Evolutionary conservation across 2,113 vertebrate species (phyloP), one percentile per base, ranked within the genome.

Genomic region (Myrmecophaga tridactyla): DNA sequence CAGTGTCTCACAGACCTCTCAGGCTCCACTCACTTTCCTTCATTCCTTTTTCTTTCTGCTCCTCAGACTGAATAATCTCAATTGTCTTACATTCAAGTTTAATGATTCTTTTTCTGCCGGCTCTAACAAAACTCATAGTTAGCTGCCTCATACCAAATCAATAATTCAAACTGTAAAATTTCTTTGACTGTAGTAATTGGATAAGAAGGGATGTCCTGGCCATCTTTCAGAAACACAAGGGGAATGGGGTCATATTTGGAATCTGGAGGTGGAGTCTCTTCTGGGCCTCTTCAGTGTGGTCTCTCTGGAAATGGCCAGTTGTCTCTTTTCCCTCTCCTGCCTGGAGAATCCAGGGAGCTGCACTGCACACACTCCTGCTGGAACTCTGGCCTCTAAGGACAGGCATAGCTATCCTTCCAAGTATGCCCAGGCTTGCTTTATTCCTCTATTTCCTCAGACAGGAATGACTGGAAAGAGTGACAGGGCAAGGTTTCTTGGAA

Each of bases 401-500:
- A n/a, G 56, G 60, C 48, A 7, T 8, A 46, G 39, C 17, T 23
- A 77, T 83, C 86, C 48, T 65, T 86, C 86, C 81, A 86, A 86
- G 94, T 86, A 90, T 65, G 86, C 78, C 48, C 75, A 81, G 46
- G 63, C 89, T 95, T 90, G 92, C 89, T 82, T 56, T 81, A 77
- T 76, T 87, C 76, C 43, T 94, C 25, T 6, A 60, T 69, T 65
- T 95, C 86, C 78, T 96, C 36, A 56, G 46, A 80, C 23, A 51
- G 89, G 63, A 89, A 89, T n/a, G 43, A 78, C 83, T 96, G 95
- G 96, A 97, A 96, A 92, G 86, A 89, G 75, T 77, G 86, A 94
- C 43, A 95, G 93, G 94, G 93, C 86, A 78, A 89, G 93, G 2
- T 93, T 96, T 96, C 95, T 96, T 96, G 77, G 95, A 89, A 96